These are phyloP conservation scores for Ceraclea dissimilis DNA, from an alignment of 2,888 invertebrate species.

Conservation along the genomic window DNA sequence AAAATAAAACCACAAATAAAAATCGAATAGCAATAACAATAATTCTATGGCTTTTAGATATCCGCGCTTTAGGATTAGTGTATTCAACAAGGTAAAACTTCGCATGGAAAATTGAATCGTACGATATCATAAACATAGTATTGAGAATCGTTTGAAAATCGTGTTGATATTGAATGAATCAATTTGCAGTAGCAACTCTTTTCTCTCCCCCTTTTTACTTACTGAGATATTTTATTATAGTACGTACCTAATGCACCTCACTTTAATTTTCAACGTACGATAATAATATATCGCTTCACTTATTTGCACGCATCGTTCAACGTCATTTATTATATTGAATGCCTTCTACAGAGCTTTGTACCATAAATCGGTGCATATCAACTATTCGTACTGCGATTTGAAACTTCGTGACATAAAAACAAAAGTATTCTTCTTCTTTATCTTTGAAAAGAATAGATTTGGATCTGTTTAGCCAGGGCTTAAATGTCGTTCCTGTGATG, in stretches of 20 bases:
- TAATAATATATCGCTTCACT: slow-evolving; percentile 1
- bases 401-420: not conserved
- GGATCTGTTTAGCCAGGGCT: too few species aligned
- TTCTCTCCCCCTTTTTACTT: not conserved
- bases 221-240: not conserved
- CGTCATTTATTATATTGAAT: slow-evolving; percentile 23
- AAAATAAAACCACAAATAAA: too few species aligned
- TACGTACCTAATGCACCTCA: slow-evolving; percentile 8
- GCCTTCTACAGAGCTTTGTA: slow-evolving; percentile 9
- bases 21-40: too few species aligned
- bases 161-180: not conserved
- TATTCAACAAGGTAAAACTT: too few species aligned
- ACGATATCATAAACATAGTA: not conserved
- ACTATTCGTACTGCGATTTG: not conserved
- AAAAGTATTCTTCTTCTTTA: not conserved
- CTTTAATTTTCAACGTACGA: slow-evolving; percentile 16
- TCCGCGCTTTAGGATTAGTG: too few species aligned
- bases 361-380: not conserved
- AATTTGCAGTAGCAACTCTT: not conserved
- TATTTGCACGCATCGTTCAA: slow-evolving; percentile 11
- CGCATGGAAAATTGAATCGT: too few species aligned
- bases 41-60: too few species aligned
- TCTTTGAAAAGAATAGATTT: not conserved
- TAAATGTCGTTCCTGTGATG: too few species aligned
- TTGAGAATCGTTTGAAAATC: not conserved